Conservation (phyloP, 2,113 vertebrate genomes). For the Stigmatopora nigra region DNA sequence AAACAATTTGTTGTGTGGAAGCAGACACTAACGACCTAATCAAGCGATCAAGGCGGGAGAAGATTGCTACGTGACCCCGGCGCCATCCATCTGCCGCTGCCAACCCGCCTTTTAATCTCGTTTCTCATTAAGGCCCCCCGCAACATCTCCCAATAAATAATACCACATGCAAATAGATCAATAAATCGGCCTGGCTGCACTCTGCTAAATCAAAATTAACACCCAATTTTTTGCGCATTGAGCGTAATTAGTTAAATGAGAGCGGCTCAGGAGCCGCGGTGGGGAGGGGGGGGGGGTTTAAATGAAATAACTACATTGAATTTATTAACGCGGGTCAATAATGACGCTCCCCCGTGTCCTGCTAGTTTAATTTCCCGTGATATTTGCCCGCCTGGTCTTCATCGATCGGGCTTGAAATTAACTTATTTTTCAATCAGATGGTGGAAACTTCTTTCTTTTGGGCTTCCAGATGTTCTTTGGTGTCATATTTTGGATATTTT, state of each 20-base stretch:
- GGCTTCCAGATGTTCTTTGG: conserved; percentile 59
- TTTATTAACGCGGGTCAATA: conserved; percentile 99
- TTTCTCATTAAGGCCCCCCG: conserved; percentile 75
- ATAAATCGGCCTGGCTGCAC: conserved; percentile 49
- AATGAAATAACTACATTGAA: conserved; percentile 87
- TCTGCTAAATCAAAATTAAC: conserved; percentile 87
- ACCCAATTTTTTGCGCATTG: conserved; percentile 85
- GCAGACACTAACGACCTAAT: conserved; percentile 98
- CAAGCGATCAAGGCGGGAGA: conserved; percentile 93
- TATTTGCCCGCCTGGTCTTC: conserved; percentile 98
- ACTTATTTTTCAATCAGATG: conserved; percentile 99
- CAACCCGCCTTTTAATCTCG: conserved; percentile 80
- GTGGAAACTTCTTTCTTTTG: conserved; percentile 74
- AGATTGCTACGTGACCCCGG: conserved; percentile 93
- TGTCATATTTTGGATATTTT: neutral
- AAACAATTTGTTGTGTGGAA: conserved; percentile 82
- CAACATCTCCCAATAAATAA: conserved; percentile 64
- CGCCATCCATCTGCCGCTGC: conserved; percentile 89
- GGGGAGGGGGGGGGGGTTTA: conserved; percentile 54
- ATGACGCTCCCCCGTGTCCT: conserved; percentile 81
- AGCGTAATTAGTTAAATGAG: conserved; percentile 99
- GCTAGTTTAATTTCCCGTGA: conserved; percentile 99
- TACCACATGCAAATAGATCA: conserved; percentile 26
- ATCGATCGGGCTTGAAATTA: conserved; percentile 99
- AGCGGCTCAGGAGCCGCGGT: conserved; percentile 64